phyloP scores from a whole-genome alignment of 2,113 vertebrate species.

The human (Homo sapiens) region GRCh38 chr18:48588001-48588500 shows the following conservation, averaged over 20 bases:
- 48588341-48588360: not conserved
- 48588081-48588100: not conserved
- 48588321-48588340: not conserved
- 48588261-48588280: not conserved
- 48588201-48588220: accelerated
- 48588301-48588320: not conserved
- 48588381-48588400: not conserved
- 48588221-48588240: not conserved
- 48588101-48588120: not conserved
- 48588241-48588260: not conserved
- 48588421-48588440: not conserved
- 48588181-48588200: not conserved
- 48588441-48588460: not conserved
- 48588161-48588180: not conserved
- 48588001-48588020: not conserved
- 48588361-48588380: not conserved
- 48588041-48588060: not conserved
- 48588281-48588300: not conserved
- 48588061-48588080: not conserved
- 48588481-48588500: not conserved
- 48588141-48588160: not conserved
- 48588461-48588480: not conserved
- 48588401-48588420: not conserved
- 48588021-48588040: not conserved
- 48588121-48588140: not conserved